phyloP scores from a whole-genome alignment of 2,888 invertebrate genomes.

The Theretra japonica region DNA sequence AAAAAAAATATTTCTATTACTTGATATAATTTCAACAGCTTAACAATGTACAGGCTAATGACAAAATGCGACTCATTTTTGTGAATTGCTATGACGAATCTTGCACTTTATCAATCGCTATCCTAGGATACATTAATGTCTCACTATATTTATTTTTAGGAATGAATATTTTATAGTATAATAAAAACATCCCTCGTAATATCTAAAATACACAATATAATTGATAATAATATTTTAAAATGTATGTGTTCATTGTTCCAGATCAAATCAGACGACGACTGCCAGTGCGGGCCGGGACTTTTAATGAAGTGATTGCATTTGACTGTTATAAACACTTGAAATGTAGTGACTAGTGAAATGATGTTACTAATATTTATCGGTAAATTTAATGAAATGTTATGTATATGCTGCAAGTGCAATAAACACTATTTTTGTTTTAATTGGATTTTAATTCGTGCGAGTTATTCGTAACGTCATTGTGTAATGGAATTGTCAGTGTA shows the following conservation, averaged over 20 bases:
- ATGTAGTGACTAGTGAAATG: neutral
- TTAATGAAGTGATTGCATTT: constrained; percentile 48
- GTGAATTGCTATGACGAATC: too few relatives aligned
- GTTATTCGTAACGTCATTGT: neutral
- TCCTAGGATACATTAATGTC: too few relatives aligned
- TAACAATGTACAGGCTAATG: too few relatives aligned
- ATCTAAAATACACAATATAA: too few relatives aligned
- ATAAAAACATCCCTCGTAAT: too few relatives aligned
- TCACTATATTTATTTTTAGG: too few relatives aligned
- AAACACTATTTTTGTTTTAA: constrained; percentile 4
- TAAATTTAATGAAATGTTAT: constrained; percentile 2
- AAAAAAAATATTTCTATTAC: too few relatives aligned
- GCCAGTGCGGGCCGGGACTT: constrained; percentile 67
- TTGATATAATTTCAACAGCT: too few relatives aligned
- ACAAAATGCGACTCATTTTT: too few relatives aligned
- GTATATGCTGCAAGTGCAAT: constrained; percentile 21
- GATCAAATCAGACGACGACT: constrained; percentile 74
- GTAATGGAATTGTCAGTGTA: neutral
- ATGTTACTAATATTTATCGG: constrained; percentile 13
- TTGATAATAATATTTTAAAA: too few relatives aligned
- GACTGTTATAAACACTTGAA: neutral
- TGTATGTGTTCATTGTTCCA: constrained; percentile 43
- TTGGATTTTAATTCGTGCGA: neutral
- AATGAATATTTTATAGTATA: too few relatives aligned
- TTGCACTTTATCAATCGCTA: too few relatives aligned